Evolutionary conservation across 2,113 vertebrate species (phyloP).

Genomic region (Sapayoa aenigma): DNA sequence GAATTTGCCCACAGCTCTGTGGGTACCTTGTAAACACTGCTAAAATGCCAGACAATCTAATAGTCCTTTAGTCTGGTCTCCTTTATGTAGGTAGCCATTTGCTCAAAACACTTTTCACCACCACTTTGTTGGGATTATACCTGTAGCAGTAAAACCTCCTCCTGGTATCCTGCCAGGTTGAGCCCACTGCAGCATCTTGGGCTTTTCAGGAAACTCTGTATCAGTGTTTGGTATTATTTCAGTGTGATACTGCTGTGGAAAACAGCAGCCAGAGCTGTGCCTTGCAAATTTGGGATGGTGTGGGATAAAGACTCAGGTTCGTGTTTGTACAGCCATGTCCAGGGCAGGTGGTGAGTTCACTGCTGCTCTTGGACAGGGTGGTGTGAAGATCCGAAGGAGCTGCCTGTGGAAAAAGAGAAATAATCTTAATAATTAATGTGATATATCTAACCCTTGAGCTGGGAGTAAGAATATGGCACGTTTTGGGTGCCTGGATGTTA

Average conservation of each 20-base stretch:
- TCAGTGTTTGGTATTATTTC: neutral
- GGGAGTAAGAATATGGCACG: neutral
- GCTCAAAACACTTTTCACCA: neutral
- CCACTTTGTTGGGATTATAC: neutral
- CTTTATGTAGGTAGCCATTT: neutral
- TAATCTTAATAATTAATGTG: neutral
- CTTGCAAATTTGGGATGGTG: neutral
- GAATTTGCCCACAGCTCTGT: constrained; percentile 45
- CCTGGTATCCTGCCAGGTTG: neutral
- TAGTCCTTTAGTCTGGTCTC: neutral
- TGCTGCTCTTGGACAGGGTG: neutral
- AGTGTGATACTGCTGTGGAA: accelerated
- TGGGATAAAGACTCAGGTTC: neutral
- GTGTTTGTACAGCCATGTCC: neutral
- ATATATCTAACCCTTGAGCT: neutral
- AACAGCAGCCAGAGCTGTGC: neutral
- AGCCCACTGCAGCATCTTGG: neutral
- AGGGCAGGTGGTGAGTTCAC: neutral
- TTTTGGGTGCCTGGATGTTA: constrained; percentile 26
- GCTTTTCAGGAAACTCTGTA: neutral
- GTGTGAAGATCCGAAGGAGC: neutral
- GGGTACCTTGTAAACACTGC: constrained; percentile 16
- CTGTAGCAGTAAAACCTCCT: neutral
- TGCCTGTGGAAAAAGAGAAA: neutral
- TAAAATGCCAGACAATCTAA: neutral